phyloP scores from a whole-genome alignment of 2,888 invertebrate genomes.

The Halictus quadricinctus region DNA sequence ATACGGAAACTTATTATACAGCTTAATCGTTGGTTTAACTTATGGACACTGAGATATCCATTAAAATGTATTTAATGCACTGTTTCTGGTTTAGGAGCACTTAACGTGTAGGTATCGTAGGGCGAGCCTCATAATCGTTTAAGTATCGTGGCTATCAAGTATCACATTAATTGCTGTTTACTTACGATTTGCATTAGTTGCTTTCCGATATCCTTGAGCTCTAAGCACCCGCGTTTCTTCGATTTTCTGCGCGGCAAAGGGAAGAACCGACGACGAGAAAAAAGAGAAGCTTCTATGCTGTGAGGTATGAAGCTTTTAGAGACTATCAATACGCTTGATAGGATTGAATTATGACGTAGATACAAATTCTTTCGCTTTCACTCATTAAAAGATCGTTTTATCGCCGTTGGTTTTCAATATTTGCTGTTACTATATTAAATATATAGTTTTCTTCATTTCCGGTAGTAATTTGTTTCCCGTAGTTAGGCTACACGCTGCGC shows the following conservation, averaged over 20 bases:
- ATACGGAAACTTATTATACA: not conserved
- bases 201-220: constrained; percentile 40
- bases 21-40: not conserved
- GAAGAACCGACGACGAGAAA: not conserved
- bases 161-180: constrained; percentile 59
- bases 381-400: constrained; percentile 3
- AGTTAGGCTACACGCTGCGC: not conserved
- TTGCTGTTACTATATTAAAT: not conserved
- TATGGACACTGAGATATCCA: not conserved
- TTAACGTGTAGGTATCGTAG: not conserved
- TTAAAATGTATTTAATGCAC: not conserved
- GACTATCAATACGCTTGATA: constrained; percentile 35
- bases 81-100: not conserved
- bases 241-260: constrained; percentile 11
- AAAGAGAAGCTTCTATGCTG: constrained; percentile 8
- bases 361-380: constrained; percentile 1
- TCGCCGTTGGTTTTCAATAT: constrained; percentile 15
- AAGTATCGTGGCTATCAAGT: constrained; percentile 23
- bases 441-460: not conserved
- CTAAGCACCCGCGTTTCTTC: not conserved
- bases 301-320: constrained; percentile 49
- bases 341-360: constrained; percentile 21
- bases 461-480: not conserved
- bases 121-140: constrained; percentile 25
- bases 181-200: constrained; percentile 52